Conservation (phyloP, 1,140 invertebrate genomes). For the Ips typographus region DNA sequence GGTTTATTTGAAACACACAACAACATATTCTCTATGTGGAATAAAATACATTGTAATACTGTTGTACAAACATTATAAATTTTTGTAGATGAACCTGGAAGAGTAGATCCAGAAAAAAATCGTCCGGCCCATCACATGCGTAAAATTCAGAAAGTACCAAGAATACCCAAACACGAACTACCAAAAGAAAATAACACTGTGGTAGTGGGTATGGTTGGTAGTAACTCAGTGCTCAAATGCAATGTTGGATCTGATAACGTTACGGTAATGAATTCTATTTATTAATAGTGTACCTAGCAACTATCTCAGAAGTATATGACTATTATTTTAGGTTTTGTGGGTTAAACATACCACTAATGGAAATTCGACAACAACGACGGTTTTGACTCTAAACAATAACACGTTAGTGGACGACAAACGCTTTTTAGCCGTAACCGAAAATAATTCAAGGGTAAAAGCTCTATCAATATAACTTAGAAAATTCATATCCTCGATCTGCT, state of each 20-base stretch:
- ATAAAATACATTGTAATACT: too few relatives aligned
- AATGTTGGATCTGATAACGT: constrained; percentile 21
- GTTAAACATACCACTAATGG: constrained; percentile 14
- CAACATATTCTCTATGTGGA: too few relatives aligned
- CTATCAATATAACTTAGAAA: neutral
- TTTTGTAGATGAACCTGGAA: constrained; percentile 30
- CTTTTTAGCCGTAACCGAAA: constrained; percentile 16
- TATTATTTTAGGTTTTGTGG: constrained; percentile 32
- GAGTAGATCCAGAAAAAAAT: constrained; percentile 17
- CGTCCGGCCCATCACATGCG: constrained; percentile 15
- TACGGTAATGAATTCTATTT: constrained; percentile 13
- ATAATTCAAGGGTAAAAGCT: constrained; percentile 18
- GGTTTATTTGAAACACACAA: too few relatives aligned
- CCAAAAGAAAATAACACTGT: constrained; percentile 28
- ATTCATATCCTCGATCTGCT: neutral
- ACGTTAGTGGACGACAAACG: constrained; percentile 33
- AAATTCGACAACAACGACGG: neutral
- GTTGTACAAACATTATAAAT: too few relatives aligned
- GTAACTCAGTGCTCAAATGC: constrained; percentile 14
- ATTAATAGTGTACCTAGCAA: too few relatives aligned
- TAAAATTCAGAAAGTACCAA: constrained; percentile 15
- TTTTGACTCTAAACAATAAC: constrained; percentile 23
- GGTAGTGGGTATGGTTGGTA: constrained; percentile 19
- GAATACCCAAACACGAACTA: constrained; percentile 16
- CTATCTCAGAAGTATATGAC: too few relatives aligned